These are phyloP conservation scores for Rhynchopsitta pachyrhyncha DNA, from an alignment of 2,113 vertebrate species.

Conservation along the genomic window DNA sequence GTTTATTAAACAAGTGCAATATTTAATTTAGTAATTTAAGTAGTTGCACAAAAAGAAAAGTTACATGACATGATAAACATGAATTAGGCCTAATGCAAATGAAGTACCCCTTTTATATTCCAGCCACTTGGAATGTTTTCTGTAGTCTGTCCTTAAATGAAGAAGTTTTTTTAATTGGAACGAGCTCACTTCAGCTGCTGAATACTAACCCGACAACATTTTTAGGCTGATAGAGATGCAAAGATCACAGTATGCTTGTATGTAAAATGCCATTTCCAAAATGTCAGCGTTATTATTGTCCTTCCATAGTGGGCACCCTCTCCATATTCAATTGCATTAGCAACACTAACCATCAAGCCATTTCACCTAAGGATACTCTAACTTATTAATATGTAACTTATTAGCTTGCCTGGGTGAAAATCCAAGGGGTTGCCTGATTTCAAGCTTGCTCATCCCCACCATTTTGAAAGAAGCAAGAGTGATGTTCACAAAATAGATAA, in stretches of 20 bases:
- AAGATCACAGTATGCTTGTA: not conserved
- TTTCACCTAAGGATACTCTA: not conserved
- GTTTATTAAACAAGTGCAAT: not conserved
- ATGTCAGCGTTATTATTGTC: not conserved
- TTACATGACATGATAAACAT: not conserved
- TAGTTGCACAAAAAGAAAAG: not conserved
- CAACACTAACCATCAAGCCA: not conserved
- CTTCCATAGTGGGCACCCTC: not conserved
- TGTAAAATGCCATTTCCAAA: not conserved
- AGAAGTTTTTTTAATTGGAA: constrained; percentile 30
- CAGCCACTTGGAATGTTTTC: not conserved
- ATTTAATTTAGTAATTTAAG: not conserved
- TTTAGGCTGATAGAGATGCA: not conserved
- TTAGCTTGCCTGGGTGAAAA: not conserved
- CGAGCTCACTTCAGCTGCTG: not conserved
- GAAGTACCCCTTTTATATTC: constrained; percentile 8
- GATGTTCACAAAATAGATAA: not conserved
- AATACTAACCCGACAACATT: not conserved
- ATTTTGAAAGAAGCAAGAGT: not conserved
- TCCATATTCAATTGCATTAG: not conserved
- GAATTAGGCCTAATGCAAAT: not conserved
- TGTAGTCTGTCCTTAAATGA: constrained; percentile 8
- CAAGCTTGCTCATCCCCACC: not conserved
- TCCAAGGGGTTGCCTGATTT: not conserved
- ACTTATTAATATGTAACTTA: not conserved